Base-by-base conservation (phyloP, 2,888 invertebrate species). In the Nematopogon swammerdamellus region DNA sequence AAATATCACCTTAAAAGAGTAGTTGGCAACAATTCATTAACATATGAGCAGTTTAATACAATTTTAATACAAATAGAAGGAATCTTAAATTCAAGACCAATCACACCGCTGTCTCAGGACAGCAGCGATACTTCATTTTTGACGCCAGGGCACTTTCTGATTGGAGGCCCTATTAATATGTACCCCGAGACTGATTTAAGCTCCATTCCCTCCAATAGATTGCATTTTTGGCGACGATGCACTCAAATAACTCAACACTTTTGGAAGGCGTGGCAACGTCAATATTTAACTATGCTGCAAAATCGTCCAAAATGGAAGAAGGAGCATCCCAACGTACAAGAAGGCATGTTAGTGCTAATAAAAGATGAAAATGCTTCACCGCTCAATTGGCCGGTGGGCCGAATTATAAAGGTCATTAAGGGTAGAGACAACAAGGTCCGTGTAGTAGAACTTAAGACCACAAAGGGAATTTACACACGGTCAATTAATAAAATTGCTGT, bases 1-100 rank as follows among this genome's bases (percentile, higher is more conserved):
- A 52, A 52, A 16, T 20, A 50, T 18, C 52, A 52, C 11, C 45
- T 50, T 11, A 25, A 30, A 14, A 25, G 50, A 10, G 44, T 52
- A 2, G 45, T 52, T 42, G 52, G 52, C 8, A 43, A 48, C 2
- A 19, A 11, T 2, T 17, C 25, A 14, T 25, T 49, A 5, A 51
- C 51, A 2, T 51, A 48, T 16, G 52, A 52, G 11, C 20, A 49
- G 17, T 46, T 52, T 11, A 43, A 49, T 8, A 46, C 52, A 0
- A 46, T 50, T 2, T 18, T 46, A 2, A 29, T 46, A 8, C 42
- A 52, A 19, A 46, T 52, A 16, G 52, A 52, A 36, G 48, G 44
- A 16, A 17, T 52, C 6, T 14, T 52, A 2, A 52, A 52, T 20
- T 52, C 52, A 6, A 18, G 52, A 3, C 48, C 52, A 2, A 5